These are phyloP conservation scores for Salarias fasciatus DNA, from an alignment of 2,797 vertebrate species.

Conservation along the genomic window DNA sequence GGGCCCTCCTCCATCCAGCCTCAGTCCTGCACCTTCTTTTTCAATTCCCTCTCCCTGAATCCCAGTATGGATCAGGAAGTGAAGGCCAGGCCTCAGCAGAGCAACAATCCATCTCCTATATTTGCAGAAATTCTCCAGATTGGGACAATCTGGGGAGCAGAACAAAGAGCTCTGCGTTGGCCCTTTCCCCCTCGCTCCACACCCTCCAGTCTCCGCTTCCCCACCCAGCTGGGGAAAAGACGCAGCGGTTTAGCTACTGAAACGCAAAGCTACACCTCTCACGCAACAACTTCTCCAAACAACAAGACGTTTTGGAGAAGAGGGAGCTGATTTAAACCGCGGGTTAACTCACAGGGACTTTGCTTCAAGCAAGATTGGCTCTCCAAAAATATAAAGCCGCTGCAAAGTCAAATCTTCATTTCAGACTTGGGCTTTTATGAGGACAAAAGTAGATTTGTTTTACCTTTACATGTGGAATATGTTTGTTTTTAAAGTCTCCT, in stretches of 20 bases:
- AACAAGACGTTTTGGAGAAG: constrained; percentile 51
- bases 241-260: constrained; percentile 88
- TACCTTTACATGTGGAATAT: no score
- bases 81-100: constrained; percentile 87
- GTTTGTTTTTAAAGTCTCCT: no score
- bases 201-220: constrained; percentile 64
- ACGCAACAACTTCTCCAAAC: constrained; percentile 55
- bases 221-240: constrained; percentile 87
- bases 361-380: constrained; percentile 54
- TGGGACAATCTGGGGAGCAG: constrained; percentile 84
- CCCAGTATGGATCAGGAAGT: constrained; percentile 86
- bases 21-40: constrained; percentile 17
- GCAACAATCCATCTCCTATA: constrained; percentile 89
- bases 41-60: constrained; percentile 43
- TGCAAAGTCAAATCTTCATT: constrained; percentile 24
- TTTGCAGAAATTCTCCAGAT: constrained; percentile 92
- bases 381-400: constrained; percentile 19
- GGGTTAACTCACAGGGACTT: constrained; percentile 58
- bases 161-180: constrained; percentile 85
- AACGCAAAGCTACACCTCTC: constrained; percentile 66
- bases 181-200: constrained; percentile 26
- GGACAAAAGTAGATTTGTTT: no score
- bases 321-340: constrained; percentile 69
- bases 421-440: constrained; percentile 15
- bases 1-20: constrained; percentile 62